Percentiles rank a stretch among this genome's conserved stretches.
These are phyloP conservation scores for Lycopodina hypogea DNA, from an alignment of 37 sponge, comb jelly and placozoan genomes.

Conservation along the genomic window DNA sequence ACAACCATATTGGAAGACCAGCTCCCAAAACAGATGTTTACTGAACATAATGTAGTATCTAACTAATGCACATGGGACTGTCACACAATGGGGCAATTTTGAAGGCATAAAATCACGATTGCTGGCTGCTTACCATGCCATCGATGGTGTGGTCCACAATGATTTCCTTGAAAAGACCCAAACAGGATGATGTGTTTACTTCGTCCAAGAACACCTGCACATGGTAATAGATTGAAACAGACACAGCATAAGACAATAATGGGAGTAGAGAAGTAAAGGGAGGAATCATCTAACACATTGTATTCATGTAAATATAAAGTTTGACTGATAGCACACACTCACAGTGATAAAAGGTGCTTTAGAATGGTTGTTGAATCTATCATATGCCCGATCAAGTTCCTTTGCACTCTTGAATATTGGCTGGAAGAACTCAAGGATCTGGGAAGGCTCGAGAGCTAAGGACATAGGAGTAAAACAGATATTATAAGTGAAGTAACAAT, in stretches of 20 bases:
- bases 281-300: constrained; percentile 43
- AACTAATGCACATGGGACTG: background rate
- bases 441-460: constrained; percentile 52
- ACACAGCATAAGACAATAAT: constrained; percentile 64
- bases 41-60: background rate
- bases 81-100: too few species aligned
- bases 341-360: constrained; percentile 63
- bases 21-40: too few species aligned
- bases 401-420: constrained; percentile 46
- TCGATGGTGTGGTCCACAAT: constrained; percentile 77
- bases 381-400: constrained; percentile 17
- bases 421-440: constrained; percentile 49
- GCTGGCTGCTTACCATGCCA: constrained; percentile 60
- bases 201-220: constrained; percentile 78
- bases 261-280: constrained; percentile 80
- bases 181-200: constrained; percentile 88
- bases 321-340: background rate
- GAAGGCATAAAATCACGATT: too few species aligned
- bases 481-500: background rate
- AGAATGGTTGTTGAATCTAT: background rate
- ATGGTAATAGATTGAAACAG: background rate
- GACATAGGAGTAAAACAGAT: background rate
- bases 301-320: constrained; percentile 1
- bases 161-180: constrained; percentile 86
- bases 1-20: too few species aligned